Percentiles rank a stretch among this genome's conserved stretches.
Evolutionary conservation across 1,140 invertebrate species (phyloP).

Genomic region (Macrobrachium rosenbergii): DNA sequence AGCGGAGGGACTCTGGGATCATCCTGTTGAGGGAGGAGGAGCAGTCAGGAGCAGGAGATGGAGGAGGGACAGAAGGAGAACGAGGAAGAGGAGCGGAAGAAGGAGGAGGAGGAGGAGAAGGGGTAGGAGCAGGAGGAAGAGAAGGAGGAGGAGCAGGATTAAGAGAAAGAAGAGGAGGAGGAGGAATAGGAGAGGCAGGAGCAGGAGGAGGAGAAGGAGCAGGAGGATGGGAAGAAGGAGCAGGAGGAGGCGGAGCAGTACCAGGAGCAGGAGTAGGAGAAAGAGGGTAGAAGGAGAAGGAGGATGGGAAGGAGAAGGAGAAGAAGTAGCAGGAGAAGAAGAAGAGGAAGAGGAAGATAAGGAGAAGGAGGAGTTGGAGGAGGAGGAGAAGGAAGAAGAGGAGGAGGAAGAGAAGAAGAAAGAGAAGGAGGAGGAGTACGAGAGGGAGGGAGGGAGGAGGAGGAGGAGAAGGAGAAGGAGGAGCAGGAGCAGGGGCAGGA

Average conservation of each 20-base stretch:
- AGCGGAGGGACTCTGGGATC: constrained; percentile 67
- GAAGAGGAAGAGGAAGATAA: too few species aligned
- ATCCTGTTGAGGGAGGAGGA: constrained; percentile 48
- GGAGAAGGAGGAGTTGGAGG: too few species aligned
- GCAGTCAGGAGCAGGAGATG: too few species aligned
- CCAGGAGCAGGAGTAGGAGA: neutral
- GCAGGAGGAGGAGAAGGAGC: neutral
- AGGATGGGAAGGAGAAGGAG: neutral
- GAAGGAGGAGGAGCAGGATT: neutral
- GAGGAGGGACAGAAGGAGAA: too few species aligned
- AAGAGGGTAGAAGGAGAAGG: neutral
- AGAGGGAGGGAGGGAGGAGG: too few species aligned
- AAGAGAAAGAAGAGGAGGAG: neutral
- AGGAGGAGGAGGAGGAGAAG: neutral
- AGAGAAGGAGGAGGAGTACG: too few species aligned
- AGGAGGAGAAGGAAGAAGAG: too few species aligned
- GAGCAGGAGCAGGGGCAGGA: too few species aligned
- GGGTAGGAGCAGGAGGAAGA: neutral
- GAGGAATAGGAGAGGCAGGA: neutral
- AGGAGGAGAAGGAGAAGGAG: too few species aligned
- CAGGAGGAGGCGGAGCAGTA: too few species aligned
- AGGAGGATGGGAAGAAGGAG: neutral
- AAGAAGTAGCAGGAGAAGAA: too few species aligned
- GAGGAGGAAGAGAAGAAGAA: too few species aligned
- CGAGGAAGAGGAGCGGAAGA: neutral